These are phyloP conservation scores for Metacarcinus magister DNA, from an alignment of 2,888 invertebrate genomes.

Conservation along the genomic window DNA sequence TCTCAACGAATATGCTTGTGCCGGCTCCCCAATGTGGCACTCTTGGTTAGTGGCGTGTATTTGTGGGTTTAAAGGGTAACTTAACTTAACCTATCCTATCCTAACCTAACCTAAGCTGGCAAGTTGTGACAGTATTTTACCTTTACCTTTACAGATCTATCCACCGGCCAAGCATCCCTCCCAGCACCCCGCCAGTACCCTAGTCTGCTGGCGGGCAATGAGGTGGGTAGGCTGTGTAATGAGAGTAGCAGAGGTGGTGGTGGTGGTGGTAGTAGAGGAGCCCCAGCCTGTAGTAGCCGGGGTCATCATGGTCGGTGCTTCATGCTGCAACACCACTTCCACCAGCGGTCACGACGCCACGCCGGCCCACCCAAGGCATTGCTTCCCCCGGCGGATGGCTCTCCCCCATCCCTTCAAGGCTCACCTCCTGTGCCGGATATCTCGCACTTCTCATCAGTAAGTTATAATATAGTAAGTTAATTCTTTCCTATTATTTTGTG, in stretches of 20 bases:
- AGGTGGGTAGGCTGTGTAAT: constrained; percentile 84
- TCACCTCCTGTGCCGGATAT: constrained; percentile 69
- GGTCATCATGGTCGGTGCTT: constrained; percentile 71
- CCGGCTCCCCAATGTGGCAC: constrained; percentile 49
- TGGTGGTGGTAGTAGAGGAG: constrained; percentile 42
- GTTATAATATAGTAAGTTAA: not conserved
- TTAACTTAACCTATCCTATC: too few relatives aligned
- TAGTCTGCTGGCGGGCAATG: constrained; percentile 85
- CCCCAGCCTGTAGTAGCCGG: constrained; percentile 63
- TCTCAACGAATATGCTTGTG: constrained; percentile 69
- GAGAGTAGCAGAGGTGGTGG: constrained; percentile 19
- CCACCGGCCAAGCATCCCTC: constrained; percentile 83
- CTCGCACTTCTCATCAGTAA: constrained; percentile 73
- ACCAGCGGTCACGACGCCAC: constrained; percentile 64
- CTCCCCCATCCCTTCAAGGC: constrained; percentile 66
- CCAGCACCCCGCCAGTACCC: constrained; percentile 84
- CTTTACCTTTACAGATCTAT: not conserved
- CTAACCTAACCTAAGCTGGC: not conserved
- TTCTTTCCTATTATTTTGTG: not conserved
- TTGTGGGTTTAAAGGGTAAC: not conserved
- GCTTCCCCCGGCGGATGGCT: constrained; percentile 62
- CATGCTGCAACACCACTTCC: constrained; percentile 70
- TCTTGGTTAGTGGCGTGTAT: constrained; percentile 27
- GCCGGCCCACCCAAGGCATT: constrained; percentile 68
- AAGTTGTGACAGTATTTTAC: not conserved